Evolutionary conservation across 1,140 invertebrate species (phyloP).

Genomic region (Paraescarpia echinospica): DNA sequence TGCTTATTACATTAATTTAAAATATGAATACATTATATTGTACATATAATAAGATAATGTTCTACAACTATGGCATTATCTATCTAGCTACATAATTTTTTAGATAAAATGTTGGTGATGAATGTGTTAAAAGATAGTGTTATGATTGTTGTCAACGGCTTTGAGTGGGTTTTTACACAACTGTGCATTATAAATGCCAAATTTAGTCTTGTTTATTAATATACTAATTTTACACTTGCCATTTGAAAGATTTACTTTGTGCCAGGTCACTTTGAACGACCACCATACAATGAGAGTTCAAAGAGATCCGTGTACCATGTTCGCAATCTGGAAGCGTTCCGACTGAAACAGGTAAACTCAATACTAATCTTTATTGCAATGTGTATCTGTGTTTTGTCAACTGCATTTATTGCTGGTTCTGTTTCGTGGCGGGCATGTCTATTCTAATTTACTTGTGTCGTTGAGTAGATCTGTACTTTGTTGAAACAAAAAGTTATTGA

Average conservation of each 20-base stretch:
- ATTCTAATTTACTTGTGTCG: not conserved
- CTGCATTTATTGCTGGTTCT: not conserved
- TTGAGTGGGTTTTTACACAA: too few species aligned
- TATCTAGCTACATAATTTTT: too few species aligned
- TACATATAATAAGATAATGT: too few species aligned
- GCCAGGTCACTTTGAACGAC: slow-evolving; percentile 80
- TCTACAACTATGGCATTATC: too few species aligned
- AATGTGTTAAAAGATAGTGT: too few species aligned
- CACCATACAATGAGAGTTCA: slow-evolving; percentile 79
- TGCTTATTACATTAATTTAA: too few species aligned
- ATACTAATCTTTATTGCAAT: not conserved
- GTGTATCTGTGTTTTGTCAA: not conserved
- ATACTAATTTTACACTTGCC: not conserved
- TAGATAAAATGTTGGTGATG: too few species aligned
- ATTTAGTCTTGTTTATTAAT: too few species aligned
- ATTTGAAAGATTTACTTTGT: not conserved
- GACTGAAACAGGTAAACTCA: slow-evolving; percentile 70
- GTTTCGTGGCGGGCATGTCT: not conserved
- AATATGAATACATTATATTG: too few species aligned
- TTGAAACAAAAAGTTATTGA: not conserved
- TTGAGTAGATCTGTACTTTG: not conserved
- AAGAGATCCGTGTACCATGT: slow-evolving; percentile 90
- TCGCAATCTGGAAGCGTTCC: slow-evolving; percentile 85
- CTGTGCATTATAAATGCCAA: too few species aligned
- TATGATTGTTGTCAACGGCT: too few species aligned